A percentile compares a stretch with the other conserved stretches of the same genome.
phyloP scores from a whole-genome alignment of 2,888 invertebrate species.

The Venustoraphidia nigricollis region DNA sequence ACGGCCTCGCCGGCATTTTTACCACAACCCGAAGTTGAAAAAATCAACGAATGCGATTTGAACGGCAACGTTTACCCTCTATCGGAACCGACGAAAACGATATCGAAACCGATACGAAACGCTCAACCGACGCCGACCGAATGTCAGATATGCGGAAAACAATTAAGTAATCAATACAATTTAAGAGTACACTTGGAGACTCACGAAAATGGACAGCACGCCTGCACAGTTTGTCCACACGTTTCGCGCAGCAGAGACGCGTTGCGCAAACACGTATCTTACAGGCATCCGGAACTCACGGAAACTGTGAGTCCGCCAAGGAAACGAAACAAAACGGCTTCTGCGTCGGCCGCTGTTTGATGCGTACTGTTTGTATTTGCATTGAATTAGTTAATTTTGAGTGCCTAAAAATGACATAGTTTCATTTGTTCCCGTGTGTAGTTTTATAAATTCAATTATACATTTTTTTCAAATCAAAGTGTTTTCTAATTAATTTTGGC shows the following conservation, averaged over 20 bases:
- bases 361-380: no score
- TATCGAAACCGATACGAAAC: neutral
- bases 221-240: constrained; percentile 74
- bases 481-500: no score
- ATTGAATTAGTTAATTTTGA: no score
- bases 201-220: constrained; percentile 76
- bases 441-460: no score
- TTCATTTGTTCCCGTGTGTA: no score
- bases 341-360: no score
- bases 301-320: constrained; percentile 25
- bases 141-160: constrained; percentile 76
- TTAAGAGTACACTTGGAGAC: constrained; percentile 81
- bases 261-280: constrained; percentile 75
- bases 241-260: constrained; percentile 80
- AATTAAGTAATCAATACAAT: constrained; percentile 81
- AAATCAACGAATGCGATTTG: neutral
- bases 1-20: neutral
- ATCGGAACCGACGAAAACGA: constrained; percentile 1
- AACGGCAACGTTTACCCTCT: constrained; percentile 3
- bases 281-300: constrained; percentile 49
- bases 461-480: no score
- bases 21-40: neutral
- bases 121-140: constrained; percentile 20
- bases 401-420: no score
- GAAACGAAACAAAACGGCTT: constrained; percentile 23